Evolutionary conservation across 2,113 vertebrate genomes (phyloP).

Genomic region (Mellivora capensis): DNA sequence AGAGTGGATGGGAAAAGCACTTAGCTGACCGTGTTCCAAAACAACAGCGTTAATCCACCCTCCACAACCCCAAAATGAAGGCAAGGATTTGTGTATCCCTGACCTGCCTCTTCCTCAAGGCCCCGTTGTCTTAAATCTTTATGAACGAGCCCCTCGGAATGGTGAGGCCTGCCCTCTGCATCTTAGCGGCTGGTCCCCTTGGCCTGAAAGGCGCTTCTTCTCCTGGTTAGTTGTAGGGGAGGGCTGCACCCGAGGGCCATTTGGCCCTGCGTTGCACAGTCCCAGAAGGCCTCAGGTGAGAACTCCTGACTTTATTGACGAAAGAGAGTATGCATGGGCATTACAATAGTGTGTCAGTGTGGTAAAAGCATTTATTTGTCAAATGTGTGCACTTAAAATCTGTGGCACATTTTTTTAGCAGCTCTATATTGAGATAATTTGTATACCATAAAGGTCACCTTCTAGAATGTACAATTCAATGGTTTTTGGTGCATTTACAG

Average conservation of each 20-base stretch:
- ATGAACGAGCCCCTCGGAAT: background rate
- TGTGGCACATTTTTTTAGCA: background rate
- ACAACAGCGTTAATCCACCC: background rate
- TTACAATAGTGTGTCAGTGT: too few relatives aligned
- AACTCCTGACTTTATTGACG: background rate
- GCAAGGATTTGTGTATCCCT: background rate
- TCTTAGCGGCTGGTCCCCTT: background rate
- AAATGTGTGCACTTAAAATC: background rate
- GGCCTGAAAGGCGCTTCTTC: background rate
- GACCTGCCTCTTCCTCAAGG: background rate
- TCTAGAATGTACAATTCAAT: background rate
- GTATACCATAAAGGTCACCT: background rate
- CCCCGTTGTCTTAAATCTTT: background rate
- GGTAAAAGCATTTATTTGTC: background rate
- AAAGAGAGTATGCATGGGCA: background rate
- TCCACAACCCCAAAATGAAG: background rate
- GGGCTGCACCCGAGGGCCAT: background rate
- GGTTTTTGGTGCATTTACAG: background rate
- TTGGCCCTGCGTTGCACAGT: background rate
- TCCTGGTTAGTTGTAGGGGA: background rate
- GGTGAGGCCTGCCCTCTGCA: background rate
- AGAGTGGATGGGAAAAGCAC: background rate
- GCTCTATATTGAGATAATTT: background rate
- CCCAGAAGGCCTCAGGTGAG: background rate
- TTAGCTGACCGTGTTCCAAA: background rate